Evolutionary conservation across 2,888 invertebrate genomes (phyloP).

Genomic region (Esperia sulphurella): DNA sequence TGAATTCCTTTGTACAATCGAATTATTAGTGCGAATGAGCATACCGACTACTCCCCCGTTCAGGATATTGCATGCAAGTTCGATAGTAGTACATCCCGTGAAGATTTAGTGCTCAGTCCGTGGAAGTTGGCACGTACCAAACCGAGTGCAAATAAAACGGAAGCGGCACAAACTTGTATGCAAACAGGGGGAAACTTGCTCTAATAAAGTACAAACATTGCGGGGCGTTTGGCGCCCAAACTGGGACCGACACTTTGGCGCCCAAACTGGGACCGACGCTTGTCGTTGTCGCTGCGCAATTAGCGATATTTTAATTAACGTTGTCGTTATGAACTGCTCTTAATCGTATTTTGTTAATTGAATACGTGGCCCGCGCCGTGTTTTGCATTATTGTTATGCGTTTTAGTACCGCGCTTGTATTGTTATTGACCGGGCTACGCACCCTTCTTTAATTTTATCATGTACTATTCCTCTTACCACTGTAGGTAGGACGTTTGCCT

Average conservation of each 20-base stretch:
- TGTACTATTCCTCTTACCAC: too few species aligned
- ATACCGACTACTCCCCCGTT: conserved; percentile 4
- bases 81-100: conserved; percentile 20
- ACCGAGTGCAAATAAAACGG: conserved; percentile 46
- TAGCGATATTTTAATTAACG: conserved; percentile 14
- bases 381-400: background rate
- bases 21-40: conserved; percentile 38
- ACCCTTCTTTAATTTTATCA: too few species aligned
- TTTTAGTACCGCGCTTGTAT: background rate
- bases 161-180: conserved; percentile 45
- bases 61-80: conserved; percentile 17
- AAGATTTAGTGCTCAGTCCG: conserved; percentile 29
- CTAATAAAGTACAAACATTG: conserved; percentile 72
- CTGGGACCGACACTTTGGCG: conserved; percentile 22
- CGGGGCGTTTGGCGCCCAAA: conserved; percentile 39
- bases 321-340: conserved; percentile 6
- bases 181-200: conserved; percentile 61
- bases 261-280: conserved; percentile 21
- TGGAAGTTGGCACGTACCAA: conserved; percentile 34
- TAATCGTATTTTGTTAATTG: conserved; percentile 8
- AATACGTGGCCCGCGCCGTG: conserved; percentile 5
- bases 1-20: too few species aligned
- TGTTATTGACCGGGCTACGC: background rate
- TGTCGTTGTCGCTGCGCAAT: conserved; percentile 4
- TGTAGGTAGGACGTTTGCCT: too few species aligned